Evolutionary conservation across 2,113 vertebrate genomes (phyloP).

Genomic region (Tragelaphus buxtoni): DNA sequence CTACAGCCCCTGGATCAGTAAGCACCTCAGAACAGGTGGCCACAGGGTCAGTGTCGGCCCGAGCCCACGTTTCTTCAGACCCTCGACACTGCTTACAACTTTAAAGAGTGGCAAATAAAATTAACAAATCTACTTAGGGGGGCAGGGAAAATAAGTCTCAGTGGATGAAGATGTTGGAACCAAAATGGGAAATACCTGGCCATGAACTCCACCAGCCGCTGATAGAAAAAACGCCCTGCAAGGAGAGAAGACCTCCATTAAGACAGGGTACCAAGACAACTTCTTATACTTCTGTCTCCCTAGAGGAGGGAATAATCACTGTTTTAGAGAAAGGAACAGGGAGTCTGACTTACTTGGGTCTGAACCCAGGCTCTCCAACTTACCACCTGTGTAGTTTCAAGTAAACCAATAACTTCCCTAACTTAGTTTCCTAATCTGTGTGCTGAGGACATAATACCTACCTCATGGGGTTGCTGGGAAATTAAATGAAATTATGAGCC

Average conservation of each 20-base stretch:
- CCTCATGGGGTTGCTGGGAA: neutral
- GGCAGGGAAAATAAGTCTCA: neutral
- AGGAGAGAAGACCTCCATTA: constrained; percentile 34
- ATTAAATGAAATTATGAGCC: neutral
- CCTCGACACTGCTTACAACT: neutral
- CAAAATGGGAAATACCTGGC: constrained; percentile 84
- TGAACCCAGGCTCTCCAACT: neutral
- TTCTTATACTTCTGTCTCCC: neutral
- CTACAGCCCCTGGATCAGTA: neutral
- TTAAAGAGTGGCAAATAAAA: neutral
- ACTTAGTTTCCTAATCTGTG: neutral
- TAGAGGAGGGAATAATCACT: neutral
- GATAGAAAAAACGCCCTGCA: constrained; percentile 94
- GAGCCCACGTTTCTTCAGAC: neutral
- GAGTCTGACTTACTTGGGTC: neutral
- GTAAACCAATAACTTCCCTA: neutral
- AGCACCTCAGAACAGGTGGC: neutral
- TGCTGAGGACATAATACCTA: neutral
- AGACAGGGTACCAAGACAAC: neutral
- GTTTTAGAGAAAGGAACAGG: neutral
- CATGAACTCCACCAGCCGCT: constrained; percentile 97
- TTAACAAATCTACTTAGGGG: neutral
- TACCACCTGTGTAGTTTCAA: neutral
- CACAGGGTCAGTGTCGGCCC: neutral
- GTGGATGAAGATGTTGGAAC: neutral